Evolutionary conservation across 1,140 invertebrate genomes (phyloP).

Genomic region (Lucilia cuprina): DNA sequence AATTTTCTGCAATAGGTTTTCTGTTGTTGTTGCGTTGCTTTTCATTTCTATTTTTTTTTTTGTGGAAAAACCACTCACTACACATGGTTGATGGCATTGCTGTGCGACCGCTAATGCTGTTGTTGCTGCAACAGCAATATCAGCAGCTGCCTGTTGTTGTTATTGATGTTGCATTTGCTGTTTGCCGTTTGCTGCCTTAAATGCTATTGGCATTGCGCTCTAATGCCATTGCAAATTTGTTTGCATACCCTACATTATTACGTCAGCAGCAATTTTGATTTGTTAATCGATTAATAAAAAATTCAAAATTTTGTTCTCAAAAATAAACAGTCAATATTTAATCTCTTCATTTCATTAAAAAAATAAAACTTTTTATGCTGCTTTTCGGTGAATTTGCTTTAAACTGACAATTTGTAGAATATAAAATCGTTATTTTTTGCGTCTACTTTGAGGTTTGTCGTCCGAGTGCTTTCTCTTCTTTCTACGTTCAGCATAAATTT

Average conservation of each 20-base stretch:
- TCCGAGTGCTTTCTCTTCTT: too few species aligned
- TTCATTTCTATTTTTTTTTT: slow-evolving; percentile 12
- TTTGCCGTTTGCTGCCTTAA: slow-evolving; percentile 18
- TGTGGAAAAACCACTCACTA: slow-evolving; percentile 37
- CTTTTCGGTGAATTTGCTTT: too few species aligned
- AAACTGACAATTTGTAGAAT: too few species aligned
- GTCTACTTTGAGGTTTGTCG: too few species aligned
- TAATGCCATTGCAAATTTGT: slow-evolving; percentile 2
- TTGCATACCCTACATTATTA: neutral
- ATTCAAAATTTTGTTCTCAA: too few species aligned
- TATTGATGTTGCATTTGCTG: neutral
- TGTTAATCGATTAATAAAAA: too few species aligned
- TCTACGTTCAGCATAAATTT: too few species aligned
- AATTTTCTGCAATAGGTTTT: neutral
- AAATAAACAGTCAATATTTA: too few species aligned
- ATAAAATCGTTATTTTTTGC: too few species aligned
- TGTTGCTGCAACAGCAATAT: neutral
- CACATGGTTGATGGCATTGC: slow-evolving; percentile 27
- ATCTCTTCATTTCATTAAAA: too few species aligned
- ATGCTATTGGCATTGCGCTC: slow-evolving; percentile 27
- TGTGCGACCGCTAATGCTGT: neutral
- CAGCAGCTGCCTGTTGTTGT: neutral
- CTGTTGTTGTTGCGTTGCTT: neutral
- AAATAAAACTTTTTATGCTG: too few species aligned
- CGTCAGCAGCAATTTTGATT: too few species aligned